These are phyloP conservation scores for Catostylus mosaicus DNA, from an alignment of 30 jellyfish, hydroid and myxozoan species.

Conservation along the genomic window DNA sequence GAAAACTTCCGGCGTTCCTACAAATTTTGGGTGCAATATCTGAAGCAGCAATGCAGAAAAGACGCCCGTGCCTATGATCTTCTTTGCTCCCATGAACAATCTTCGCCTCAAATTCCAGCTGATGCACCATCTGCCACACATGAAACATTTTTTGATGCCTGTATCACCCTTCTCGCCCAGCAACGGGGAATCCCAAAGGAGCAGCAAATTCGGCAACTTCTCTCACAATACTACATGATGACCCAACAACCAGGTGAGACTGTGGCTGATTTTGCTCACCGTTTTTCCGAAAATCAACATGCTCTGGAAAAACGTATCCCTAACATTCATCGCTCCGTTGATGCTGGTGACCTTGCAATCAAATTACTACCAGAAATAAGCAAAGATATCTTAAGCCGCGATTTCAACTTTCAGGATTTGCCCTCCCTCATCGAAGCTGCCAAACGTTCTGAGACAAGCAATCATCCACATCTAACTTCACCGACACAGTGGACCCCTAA, in stretches of 20 bases:
- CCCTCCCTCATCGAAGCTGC: constrained; percentile 32
- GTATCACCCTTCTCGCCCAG: not conserved
- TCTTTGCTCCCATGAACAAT: not conserved
- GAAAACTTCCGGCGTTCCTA: constrained; percentile 21
- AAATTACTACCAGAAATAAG: constrained; percentile 22
- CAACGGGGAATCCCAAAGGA: constrained; percentile 52
- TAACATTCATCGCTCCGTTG: constrained; percentile 25
- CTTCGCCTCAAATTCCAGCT: not conserved
- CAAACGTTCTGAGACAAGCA: constrained; percentile 30
- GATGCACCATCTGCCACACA: not conserved
- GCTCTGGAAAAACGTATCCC: constrained; percentile 19
- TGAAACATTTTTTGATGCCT: constrained; percentile 2
- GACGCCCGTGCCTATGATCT: constrained; percentile 43
- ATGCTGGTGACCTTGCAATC: constrained; percentile 10
- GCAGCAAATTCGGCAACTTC: constrained; percentile 37
- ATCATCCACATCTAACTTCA: too few species aligned
- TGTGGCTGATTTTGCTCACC: constrained; percentile 41
- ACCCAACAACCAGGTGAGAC: constrained; percentile 25
- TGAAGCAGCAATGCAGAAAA: constrained; percentile 33
- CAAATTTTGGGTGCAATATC: constrained; percentile 15
- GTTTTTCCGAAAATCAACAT: constrained; percentile 28
- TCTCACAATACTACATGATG: constrained; percentile 8
- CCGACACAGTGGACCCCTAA: too few species aligned
- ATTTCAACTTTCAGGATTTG: constrained; percentile 4
- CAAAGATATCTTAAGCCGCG: constrained; percentile 27